phyloP scores from a whole-genome alignment of 2,113 vertebrate genomes.

The Lepus americanus region DNA sequence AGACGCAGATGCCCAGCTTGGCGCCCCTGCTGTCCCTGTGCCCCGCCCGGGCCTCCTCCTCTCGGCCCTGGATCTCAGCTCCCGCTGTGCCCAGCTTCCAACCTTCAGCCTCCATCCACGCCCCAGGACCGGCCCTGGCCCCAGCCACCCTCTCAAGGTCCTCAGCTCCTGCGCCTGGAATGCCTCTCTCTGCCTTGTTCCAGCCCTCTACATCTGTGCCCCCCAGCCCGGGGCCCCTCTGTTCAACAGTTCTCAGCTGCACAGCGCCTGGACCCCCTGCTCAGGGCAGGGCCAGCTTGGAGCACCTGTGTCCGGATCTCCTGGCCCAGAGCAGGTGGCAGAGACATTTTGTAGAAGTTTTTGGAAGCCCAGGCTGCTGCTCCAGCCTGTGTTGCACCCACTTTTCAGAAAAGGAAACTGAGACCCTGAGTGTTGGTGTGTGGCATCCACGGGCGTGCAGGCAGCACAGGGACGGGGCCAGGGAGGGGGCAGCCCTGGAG shows the following conservation, averaged over 20 bases:
- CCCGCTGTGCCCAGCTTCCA: not conserved
- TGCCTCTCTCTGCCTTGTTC: not conserved
- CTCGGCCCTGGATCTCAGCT: not conserved
- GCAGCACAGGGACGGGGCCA: not conserved
- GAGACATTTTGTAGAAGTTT: not conserved
- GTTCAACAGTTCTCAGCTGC: not conserved
- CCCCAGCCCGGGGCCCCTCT: not conserved
- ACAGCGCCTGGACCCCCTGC: no score
- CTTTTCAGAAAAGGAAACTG: not conserved
- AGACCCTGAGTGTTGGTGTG: not conserved
- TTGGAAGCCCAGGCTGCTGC: no score
- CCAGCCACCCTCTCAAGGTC: rapidly evolving
- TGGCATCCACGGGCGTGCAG: not conserved
- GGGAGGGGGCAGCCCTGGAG: not conserved
- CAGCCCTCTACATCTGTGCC: no score
- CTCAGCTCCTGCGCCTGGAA: no score
- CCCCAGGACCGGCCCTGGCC: not conserved
- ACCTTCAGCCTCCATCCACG: not conserved
- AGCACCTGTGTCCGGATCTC: not conserved
- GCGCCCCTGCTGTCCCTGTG: no score
- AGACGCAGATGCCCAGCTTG: no score
- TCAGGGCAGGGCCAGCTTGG: not conserved
- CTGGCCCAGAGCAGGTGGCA: not conserved
- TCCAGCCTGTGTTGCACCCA: not conserved
- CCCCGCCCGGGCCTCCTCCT: not conserved